A percentile compares a stretch with the other conserved stretches of the same genome.
Evolutionary conservation across 1,140 invertebrate species (phyloP).

Genomic region (Neodiprion pinetum): DNA sequence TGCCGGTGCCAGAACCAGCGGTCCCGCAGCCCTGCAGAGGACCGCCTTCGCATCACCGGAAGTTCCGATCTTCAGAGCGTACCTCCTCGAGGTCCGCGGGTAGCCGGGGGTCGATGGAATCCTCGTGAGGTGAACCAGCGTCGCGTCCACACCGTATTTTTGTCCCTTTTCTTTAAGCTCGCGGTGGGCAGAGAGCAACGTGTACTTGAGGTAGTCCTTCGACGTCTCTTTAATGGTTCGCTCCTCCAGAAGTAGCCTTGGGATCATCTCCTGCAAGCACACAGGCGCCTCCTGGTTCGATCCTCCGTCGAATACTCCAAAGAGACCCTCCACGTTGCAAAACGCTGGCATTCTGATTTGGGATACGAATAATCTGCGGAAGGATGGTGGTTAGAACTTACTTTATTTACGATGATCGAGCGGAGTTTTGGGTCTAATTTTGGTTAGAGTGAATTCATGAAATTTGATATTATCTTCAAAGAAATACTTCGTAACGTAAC

Average conservation of each 20-base stretch:
- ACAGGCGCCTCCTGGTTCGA: slow-evolving; percentile 72
- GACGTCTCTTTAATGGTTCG: slow-evolving; percentile 80
- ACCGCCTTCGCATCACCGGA: slow-evolving; percentile 77
- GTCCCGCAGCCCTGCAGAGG: slow-evolving; percentile 70
- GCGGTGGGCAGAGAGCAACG: slow-evolving; percentile 76
- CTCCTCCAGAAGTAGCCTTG: slow-evolving; percentile 78
- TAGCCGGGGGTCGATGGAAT: slow-evolving; percentile 57
- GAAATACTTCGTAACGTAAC: too few species aligned
- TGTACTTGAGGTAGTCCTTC: slow-evolving; percentile 84
- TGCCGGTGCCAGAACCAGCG: slow-evolving; percentile 63
- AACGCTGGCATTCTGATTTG: slow-evolving; percentile 80
- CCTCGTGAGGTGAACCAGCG: slow-evolving; percentile 74
- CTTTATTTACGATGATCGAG: too few species aligned
- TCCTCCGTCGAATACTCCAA: slow-evolving; percentile 83
- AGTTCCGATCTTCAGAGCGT: slow-evolving; percentile 73
- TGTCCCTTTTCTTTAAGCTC: slow-evolving; percentile 76
- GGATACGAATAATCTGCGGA: slow-evolving; percentile 69
- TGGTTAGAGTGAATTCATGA: too few species aligned
- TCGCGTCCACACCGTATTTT: slow-evolving; percentile 73
- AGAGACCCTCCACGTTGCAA: slow-evolving; percentile 79
- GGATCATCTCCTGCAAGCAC: slow-evolving; percentile 75
- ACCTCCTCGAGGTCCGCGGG: slow-evolving; percentile 53
- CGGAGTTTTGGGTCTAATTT: too few species aligned
- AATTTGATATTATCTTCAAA: too few species aligned
- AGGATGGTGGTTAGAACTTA: too few species aligned